Conservation (phyloP, 2,797 vertebrate genomes). For the Fistularia commersonii region DNA sequence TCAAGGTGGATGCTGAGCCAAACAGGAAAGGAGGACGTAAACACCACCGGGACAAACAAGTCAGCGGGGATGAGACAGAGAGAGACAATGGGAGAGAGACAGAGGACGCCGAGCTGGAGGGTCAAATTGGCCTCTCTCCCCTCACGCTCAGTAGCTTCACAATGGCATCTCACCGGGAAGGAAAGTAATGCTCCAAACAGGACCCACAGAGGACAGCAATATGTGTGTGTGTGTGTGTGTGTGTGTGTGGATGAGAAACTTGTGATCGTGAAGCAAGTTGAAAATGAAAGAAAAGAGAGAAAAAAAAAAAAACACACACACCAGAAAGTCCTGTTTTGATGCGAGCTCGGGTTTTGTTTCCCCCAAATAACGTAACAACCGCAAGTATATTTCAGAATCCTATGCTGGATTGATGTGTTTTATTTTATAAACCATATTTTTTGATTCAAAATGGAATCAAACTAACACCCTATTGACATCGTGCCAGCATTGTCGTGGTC, state of each 20-base stretch:
- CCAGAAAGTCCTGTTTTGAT: too few relatives aligned
- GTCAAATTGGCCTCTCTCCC: slow-evolving; percentile 68
- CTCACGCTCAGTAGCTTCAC: slow-evolving; percentile 55
- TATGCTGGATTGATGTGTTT: too few relatives aligned
- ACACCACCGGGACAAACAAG: slow-evolving; percentile 70
- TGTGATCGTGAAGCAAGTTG: too few relatives aligned
- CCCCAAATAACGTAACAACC: too few relatives aligned
- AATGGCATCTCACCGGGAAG: slow-evolving; percentile 60
- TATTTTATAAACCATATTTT: too few relatives aligned
- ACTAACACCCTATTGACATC: too few relatives aligned
- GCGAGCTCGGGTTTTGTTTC: too few relatives aligned
- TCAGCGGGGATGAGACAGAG: slow-evolving; percentile 55
- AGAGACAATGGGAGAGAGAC: slow-evolving; percentile 12
- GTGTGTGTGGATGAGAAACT: neutral
- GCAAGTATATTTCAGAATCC: too few relatives aligned
- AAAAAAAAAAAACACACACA: too few relatives aligned
- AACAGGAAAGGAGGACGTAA: slow-evolving; percentile 60
- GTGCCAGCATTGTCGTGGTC: too few relatives aligned
- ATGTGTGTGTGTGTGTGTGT: slow-evolving; percentile 19
- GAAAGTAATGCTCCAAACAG: slow-evolving; percentile 61
- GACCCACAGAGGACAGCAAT: slow-evolving; percentile 50
- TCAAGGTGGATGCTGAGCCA: slow-evolving; percentile 57
- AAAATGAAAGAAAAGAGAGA: too few relatives aligned
- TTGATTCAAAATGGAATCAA: too few relatives aligned
- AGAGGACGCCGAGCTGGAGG: slow-evolving; percentile 33